These are phyloP conservation scores for Cylas formicarius DNA, from an alignment of 1,140 invertebrate species.

Conservation along the genomic window DNA sequence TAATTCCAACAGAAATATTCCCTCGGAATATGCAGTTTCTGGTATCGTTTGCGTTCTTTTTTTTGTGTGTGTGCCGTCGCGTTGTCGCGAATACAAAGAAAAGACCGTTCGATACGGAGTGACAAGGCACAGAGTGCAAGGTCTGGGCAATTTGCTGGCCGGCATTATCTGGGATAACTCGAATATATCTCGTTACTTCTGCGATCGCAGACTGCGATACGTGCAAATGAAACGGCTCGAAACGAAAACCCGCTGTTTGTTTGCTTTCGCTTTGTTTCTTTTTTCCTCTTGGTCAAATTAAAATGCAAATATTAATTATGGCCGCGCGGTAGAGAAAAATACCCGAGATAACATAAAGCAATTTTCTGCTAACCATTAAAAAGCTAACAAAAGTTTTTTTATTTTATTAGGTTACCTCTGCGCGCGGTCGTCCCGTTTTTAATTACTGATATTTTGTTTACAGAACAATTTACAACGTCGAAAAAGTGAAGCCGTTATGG, in stretches of 20 bases:
- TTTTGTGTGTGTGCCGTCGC: too few species aligned
- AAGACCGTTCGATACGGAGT: too few species aligned
- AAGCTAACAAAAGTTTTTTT: constrained; percentile 9
- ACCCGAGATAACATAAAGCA: constrained; percentile 6
- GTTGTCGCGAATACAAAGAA: too few species aligned
- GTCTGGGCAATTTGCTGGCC: constrained; percentile 15
- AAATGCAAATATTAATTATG: constrained; percentile 21
- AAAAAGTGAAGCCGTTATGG: too few species aligned
- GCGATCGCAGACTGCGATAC: constrained; percentile 17
- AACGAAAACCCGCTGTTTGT: constrained; percentile 11
- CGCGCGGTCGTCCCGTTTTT: constrained; percentile 6
- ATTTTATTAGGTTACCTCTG: constrained; percentile 10
- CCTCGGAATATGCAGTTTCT: too few species aligned
- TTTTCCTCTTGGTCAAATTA: constrained; percentile 11
- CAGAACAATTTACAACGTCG: constrained; percentile 11
- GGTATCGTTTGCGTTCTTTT: too few species aligned
- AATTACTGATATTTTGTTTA: constrained; percentile 11
- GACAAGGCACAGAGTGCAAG: constrained; percentile 12
- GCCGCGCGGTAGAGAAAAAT: neutral
- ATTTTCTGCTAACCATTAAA: constrained; percentile 1
- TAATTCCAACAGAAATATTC: too few species aligned
- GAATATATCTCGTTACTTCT: constrained; percentile 19
- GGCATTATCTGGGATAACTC: constrained; percentile 17
- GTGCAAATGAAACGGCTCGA: constrained; percentile 14
- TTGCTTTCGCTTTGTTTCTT: constrained; percentile 4